phyloP scores from a whole-genome alignment of 2,888 invertebrate species.

The Diaphora mendica region DNA sequence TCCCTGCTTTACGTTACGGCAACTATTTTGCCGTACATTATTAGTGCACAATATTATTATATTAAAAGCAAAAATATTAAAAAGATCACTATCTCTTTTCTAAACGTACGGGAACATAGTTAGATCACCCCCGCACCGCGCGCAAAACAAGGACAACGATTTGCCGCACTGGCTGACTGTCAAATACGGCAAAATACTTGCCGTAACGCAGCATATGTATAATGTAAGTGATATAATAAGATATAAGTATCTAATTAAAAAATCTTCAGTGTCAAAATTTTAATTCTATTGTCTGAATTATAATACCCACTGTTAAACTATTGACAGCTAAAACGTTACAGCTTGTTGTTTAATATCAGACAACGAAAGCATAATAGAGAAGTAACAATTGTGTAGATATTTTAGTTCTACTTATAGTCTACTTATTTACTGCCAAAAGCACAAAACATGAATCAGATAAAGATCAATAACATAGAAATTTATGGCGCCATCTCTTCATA shows the following conservation, averaged over 20 bases:
- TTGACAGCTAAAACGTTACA: background rate
- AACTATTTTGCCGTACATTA: no score
- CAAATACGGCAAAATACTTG: no score
- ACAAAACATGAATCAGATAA: slow-evolving; percentile 38
- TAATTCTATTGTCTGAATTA: background rate
- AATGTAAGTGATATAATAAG: no score
- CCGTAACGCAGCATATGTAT: no score
- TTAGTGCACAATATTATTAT: no score
- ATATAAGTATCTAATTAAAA: background rate
- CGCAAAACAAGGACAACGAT: no score
- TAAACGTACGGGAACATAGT: no score
- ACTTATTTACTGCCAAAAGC: slow-evolving; percentile 28
- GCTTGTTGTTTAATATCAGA: background rate
- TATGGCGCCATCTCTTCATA: slow-evolving; percentile 30
- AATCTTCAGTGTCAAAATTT: background rate
- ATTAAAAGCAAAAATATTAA: no score
- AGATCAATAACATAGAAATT: slow-evolving; percentile 46
- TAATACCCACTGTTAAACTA: background rate
- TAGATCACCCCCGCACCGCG: no score
- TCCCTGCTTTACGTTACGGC: no score
- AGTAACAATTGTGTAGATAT: slow-evolving; percentile 21
- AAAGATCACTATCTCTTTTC: no score
- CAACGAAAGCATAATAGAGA: background rate
- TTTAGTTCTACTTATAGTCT: background rate
- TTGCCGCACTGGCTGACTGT: no score